A percentile compares a stretch with the other conserved stretches of the same genome.
These are phyloP conservation scores for Lacanobia wlatinum DNA, from an alignment of 2,888 invertebrate genomes.

Conservation along the genomic window DNA sequence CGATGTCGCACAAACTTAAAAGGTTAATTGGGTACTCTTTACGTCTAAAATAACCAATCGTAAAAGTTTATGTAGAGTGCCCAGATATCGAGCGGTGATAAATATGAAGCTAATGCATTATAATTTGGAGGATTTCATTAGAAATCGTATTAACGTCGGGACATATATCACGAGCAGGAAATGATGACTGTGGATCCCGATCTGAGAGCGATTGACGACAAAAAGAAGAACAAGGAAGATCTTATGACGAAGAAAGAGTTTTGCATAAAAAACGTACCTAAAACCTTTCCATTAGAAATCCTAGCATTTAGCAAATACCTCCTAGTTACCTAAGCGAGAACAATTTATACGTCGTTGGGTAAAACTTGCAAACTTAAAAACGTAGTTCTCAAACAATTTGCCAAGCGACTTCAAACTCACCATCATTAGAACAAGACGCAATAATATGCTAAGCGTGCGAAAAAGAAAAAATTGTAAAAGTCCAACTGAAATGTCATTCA, in stretches of 20 bases:
- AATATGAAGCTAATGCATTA: slow-evolving; percentile 67
- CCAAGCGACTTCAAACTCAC: slow-evolving; percentile 39
- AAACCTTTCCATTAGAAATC: slow-evolving; percentile 60
- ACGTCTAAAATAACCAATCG: slow-evolving; percentile 79
- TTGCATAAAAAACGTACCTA: slow-evolving; percentile 20
- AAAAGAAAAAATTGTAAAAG: slow-evolving; percentile 50
- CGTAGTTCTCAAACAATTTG: slow-evolving; percentile 18
- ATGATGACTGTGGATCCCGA: slow-evolving; percentile 44
- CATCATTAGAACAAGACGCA: slow-evolving; percentile 27
- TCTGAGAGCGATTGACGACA: slow-evolving; percentile 35
- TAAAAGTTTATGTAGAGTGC: slow-evolving; percentile 80
- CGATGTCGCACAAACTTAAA: slow-evolving; percentile 78
- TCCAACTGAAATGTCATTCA: slow-evolving; percentile 78
- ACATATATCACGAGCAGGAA: slow-evolving; percentile 61
- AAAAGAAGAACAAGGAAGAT: slow-evolving; percentile 19
- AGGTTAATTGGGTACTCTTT: slow-evolving; percentile 84
- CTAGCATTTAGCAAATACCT: slow-evolving; percentile 64
- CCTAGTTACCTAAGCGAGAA: slow-evolving; percentile 63
- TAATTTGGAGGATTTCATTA: slow-evolving; percentile 68
- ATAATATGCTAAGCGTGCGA: slow-evolving; percentile 7
- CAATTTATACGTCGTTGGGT: slow-evolving; percentile 59
- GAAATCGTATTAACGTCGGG: slow-evolving; percentile 64
- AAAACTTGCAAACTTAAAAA: slow-evolving; percentile 41
- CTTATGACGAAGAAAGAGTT: slow-evolving; percentile 24
- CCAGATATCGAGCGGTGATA: slow-evolving; percentile 71